Conservation (phyloP, 2,888 invertebrate genomes). For the Syrphus vitripennis region DNA sequence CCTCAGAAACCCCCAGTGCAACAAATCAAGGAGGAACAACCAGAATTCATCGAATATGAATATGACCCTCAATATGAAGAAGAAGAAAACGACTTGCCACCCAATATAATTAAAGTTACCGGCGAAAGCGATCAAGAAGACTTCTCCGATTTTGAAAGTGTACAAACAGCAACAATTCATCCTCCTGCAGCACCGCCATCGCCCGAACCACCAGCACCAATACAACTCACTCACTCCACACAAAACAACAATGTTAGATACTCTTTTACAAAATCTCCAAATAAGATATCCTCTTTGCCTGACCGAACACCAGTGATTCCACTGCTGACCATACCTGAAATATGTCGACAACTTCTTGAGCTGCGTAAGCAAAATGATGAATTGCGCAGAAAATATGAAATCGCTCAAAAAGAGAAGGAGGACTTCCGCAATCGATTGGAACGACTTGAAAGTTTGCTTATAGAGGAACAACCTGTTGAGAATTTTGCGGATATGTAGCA, state of each 20-base stretch:
- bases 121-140: slow-evolving; percentile 63
- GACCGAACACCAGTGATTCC: slow-evolving; percentile 75
- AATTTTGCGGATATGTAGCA: slow-evolving; percentile 45
- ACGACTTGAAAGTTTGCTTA: slow-evolving; percentile 76
- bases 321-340: slow-evolving; percentile 77
- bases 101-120: slow-evolving; percentile 72
- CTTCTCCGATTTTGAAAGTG: slow-evolving; percentile 24
- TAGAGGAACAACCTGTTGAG: slow-evolving; percentile 69
- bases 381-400: slow-evolving; percentile 77
- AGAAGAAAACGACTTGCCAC: slow-evolving; percentile 69
- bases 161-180: slow-evolving; percentile 44
- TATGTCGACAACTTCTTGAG: slow-evolving; percentile 78
- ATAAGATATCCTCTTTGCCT: slow-evolving; percentile 30
- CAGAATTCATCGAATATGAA: not conserved
- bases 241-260: slow-evolving; percentile 8
- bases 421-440: slow-evolving; percentile 77
- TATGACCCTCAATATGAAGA: slow-evolving; percentile 20
- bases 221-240: slow-evolving; percentile 23
- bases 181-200: slow-evolving; percentile 51
- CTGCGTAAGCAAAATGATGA: slow-evolving; percentile 78
- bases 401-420: slow-evolving; percentile 78
- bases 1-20: not conserved
- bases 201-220: slow-evolving; percentile 35
- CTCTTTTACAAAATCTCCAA: slow-evolving; percentile 23
- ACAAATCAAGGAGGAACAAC: slow-evolving; percentile 11